phyloP scores from a whole-genome alignment of 2,797 vertebrate species.

The Semaprochilodus insignis region DNA sequence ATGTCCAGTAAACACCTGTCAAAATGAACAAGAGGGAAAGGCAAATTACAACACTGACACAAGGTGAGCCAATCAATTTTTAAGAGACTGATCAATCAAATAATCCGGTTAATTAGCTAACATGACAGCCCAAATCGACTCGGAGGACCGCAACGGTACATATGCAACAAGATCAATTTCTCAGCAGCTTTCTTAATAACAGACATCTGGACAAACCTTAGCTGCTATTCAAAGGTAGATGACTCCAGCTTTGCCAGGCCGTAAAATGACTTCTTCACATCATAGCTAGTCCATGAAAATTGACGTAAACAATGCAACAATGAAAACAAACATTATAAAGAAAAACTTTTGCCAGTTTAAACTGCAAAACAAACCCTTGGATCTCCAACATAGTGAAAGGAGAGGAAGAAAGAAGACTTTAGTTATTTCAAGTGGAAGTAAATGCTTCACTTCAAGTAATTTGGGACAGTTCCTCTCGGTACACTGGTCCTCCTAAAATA shows the following conservation, averaged over 20 bases:
- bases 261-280: conserved; percentile 2
- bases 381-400: too few species aligned
- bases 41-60: conserved; percentile 17
- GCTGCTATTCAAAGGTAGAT: neutral
- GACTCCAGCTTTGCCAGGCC: too few species aligned
- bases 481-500: neutral
- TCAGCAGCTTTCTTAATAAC: neutral
- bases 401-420: neutral
- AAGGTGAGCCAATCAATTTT: neutral
- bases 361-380: too few species aligned
- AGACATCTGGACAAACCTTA: neutral
- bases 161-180: neutral
- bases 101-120: neutral
- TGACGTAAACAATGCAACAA: neutral
- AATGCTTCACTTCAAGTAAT: neutral
- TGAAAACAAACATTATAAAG: neutral
- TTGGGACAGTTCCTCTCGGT: neutral
- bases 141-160: neutral
- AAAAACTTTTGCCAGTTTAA: too few species aligned
- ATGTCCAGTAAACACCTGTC: conserved; percentile 90
- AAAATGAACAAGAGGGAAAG: conserved; percentile 52
- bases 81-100: neutral
- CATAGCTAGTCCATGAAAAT: neutral
- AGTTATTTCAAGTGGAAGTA: neutral
- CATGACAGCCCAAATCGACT: neutral